These are phyloP conservation scores for Zoanthus sociatus DNA, from an alignment of 92 coral and sea anemone species.

Conservation along the genomic window DNA sequence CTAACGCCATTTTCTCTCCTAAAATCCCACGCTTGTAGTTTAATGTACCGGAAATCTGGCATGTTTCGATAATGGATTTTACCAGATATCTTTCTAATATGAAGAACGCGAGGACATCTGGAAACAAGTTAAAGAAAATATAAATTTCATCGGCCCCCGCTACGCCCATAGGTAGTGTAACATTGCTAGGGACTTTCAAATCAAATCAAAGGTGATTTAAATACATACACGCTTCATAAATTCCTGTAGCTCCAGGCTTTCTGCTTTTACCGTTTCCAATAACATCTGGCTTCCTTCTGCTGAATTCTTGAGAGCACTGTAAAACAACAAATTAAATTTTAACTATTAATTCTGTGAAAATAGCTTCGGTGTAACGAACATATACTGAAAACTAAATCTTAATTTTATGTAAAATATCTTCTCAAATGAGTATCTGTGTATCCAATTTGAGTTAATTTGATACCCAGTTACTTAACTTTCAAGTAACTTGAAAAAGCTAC, in stretches of 20 bases:
- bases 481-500: no score
- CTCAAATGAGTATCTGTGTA: no score
- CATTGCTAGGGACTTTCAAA: not conserved
- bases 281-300: slow-evolving; percentile 80
- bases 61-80: no score
- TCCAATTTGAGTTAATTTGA: no score
- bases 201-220: not conserved
- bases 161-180: no score
- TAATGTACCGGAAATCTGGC: no score
- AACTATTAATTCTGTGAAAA: not conserved
- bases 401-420: no score
- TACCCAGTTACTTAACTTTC: no score
- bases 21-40: no score
- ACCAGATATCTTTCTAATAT: no score
- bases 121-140: not conserved
- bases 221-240: slow-evolving; percentile 53
- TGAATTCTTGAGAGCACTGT: slow-evolving; percentile 71
- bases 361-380: not conserved
- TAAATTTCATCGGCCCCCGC: not conserved
- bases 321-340: not conserved
- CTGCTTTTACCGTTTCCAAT: slow-evolving; percentile 69
- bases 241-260: slow-evolving; percentile 25
- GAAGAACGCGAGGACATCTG: no score
- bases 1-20: no score
- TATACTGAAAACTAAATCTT: not conserved